Evolutionary conservation across 1,140 invertebrate species (phyloP).

Genomic region (Aphaenogaster floridana): DNA sequence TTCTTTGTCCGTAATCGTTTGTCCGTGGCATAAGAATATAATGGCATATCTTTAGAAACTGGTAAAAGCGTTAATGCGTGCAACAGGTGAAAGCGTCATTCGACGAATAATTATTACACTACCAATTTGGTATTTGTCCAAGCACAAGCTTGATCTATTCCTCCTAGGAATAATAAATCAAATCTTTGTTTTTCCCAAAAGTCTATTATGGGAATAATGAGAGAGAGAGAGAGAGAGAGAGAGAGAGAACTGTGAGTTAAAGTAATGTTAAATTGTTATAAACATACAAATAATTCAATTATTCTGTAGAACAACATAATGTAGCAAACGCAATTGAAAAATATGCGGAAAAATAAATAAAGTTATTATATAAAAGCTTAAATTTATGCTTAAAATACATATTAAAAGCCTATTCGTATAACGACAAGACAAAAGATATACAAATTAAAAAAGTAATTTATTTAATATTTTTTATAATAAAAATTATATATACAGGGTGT

Average conservation of each 20-base stretch:
- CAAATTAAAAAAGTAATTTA: background rate
- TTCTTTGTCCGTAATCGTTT: background rate
- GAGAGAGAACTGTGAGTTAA: background rate
- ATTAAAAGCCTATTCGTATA: background rate
- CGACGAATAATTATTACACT: constrained; percentile 60
- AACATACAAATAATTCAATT: background rate
- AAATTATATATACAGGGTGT: background rate
- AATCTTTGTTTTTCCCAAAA: background rate
- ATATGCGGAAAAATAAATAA: background rate
- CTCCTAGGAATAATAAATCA: constrained; percentile 33
- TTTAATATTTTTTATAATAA: background rate
- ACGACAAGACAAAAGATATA: background rate
- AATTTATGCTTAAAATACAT: background rate
- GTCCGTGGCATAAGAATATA: background rate
- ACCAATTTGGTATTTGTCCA: constrained; percentile 47
- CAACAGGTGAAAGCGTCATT: constrained; percentile 71
- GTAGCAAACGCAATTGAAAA: background rate
- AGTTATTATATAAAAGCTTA: background rate
- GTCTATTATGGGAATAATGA: background rate
- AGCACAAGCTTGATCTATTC: constrained; percentile 15
- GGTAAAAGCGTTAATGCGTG: constrained; percentile 56
- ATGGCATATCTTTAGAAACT: constrained; percentile 26
- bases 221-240: no score
- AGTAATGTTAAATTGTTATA: background rate
- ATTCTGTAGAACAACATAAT: background rate